Percentiles rank a stretch among this genome's conserved stretches.
phyloP scores from a whole-genome alignment of 1,140 invertebrate genomes.

The Arctopsyche grandis region DNA sequence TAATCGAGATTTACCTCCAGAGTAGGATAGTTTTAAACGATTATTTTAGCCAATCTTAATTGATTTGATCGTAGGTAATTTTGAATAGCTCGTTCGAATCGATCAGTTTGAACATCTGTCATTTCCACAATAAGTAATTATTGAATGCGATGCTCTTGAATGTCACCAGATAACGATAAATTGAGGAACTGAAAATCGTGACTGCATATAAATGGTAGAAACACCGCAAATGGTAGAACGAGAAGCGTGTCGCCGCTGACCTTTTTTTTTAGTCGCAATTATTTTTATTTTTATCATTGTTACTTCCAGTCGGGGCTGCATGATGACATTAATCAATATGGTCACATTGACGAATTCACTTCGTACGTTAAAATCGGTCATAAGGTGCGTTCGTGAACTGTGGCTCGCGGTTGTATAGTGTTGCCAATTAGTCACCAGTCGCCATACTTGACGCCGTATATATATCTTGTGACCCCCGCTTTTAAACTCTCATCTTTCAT shows the following conservation, averaged over 20 bases:
- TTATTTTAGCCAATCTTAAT: no score
- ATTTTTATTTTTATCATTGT: neutral
- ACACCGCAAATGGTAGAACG: no score
- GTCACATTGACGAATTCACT: neutral
- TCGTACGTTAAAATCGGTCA: neutral
- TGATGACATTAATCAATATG: neutral
- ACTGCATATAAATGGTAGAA: no score
- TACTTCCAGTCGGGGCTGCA: neutral
- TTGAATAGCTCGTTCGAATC: no score
- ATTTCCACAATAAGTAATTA: no score
- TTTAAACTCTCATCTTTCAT: conserved; percentile 48
- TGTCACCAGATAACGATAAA: neutral
- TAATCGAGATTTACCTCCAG: no score
- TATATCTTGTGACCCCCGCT: conserved; percentile 40
- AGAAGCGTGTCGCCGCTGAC: neutral
- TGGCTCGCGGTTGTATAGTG: conserved; percentile 15
- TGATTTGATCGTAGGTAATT: no score
- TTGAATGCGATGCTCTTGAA: neutral
- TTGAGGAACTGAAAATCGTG: no score
- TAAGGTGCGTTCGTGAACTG: neutral
- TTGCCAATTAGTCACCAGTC: conserved; percentile 35
- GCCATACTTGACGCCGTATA: conserved; percentile 43
- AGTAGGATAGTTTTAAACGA: no score
- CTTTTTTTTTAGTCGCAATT: neutral
- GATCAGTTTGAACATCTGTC: no score